A percentile compares a stretch with the other conserved stretches of the same genome.
These are phyloP conservation scores for Tachypleus tridentatus DNA, from an alignment of 1,140 invertebrate species.

Conservation along the genomic window DNA sequence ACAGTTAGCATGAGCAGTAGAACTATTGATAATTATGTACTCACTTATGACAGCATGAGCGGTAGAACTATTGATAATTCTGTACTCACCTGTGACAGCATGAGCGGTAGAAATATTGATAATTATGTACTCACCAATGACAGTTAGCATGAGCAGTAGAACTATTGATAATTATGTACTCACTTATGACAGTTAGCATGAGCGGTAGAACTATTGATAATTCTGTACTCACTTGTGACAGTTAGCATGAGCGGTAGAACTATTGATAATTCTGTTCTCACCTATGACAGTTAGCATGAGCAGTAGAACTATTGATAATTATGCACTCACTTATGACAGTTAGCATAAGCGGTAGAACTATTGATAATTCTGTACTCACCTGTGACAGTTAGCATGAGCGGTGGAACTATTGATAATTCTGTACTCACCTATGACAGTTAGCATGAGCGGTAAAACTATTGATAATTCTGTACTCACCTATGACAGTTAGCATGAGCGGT, in stretches of 20 bases:
- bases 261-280: conserved; percentile 2
- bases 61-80: too few species aligned
- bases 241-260: conserved; percentile 5
- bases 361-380: conserved; percentile 8
- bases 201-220: too few species aligned
- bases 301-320: too few species aligned
- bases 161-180: neutral
- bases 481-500: conserved; percentile 12
- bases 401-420: too few species aligned
- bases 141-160: conserved; percentile 6
- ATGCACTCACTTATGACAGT: conserved; percentile 15
- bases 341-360: conserved; percentile 2
- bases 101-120: too few species aligned
- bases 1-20: conserved; percentile 12
- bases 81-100: conserved; percentile 16
- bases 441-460: neutral
- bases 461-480: conserved; percentile 10
- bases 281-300: conserved; percentile 16
- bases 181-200: conserved; percentile 18
- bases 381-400: conserved; percentile 14
- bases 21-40: too few species aligned
- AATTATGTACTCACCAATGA: conserved; percentile 13
- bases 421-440: conserved; percentile 18
- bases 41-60: too few species aligned
- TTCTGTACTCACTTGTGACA: conserved; percentile 15